Conservation (phyloP, 1,140 invertebrate species). For the Carposina sasakii region DNA sequence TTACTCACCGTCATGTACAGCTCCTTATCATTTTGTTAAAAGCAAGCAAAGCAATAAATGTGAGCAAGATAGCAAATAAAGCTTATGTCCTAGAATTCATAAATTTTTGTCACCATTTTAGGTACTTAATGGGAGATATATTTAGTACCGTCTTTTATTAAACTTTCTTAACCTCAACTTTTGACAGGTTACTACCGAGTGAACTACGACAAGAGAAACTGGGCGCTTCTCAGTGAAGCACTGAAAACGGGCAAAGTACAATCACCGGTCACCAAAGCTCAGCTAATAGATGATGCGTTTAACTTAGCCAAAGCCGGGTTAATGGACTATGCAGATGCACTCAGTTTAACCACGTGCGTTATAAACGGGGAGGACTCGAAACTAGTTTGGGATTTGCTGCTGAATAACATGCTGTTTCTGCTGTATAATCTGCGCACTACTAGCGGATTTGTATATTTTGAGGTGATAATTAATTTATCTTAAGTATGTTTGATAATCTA, state of each 20-base stretch:
- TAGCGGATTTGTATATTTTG: slow-evolving; percentile 51
- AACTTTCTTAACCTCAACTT: no score
- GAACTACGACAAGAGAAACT: slow-evolving; percentile 82
- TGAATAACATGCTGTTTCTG: slow-evolving; percentile 69
- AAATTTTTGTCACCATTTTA: no score
- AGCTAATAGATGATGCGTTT: slow-evolving; percentile 88
- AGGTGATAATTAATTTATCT: slow-evolving; percentile 38
- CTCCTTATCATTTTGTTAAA: no score
- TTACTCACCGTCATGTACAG: no score
- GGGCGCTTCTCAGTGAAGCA: slow-evolving; percentile 75
- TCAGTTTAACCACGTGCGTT: slow-evolving; percentile 77
- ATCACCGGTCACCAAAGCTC: slow-evolving; percentile 79
- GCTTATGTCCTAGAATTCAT: no score
- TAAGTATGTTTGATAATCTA: neutral
- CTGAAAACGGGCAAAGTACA: slow-evolving; percentile 51
- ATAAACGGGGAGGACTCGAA: slow-evolving; percentile 74
- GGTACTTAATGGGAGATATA: no score
- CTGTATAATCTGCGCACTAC: slow-evolving; percentile 49
- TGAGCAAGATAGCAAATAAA: no score
- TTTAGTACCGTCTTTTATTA: no score
- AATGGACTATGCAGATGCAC: slow-evolving; percentile 74
- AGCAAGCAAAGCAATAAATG: no score
- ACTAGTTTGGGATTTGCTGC: slow-evolving; percentile 73
- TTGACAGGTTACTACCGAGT: slow-evolving; percentile 82
- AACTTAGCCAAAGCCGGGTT: slow-evolving; percentile 78